Evolutionary conservation across 1,140 invertebrate genomes (phyloP), one percentile per base, ranked within the genome.

Genomic region (Akabosia matsudoensis): DNA sequence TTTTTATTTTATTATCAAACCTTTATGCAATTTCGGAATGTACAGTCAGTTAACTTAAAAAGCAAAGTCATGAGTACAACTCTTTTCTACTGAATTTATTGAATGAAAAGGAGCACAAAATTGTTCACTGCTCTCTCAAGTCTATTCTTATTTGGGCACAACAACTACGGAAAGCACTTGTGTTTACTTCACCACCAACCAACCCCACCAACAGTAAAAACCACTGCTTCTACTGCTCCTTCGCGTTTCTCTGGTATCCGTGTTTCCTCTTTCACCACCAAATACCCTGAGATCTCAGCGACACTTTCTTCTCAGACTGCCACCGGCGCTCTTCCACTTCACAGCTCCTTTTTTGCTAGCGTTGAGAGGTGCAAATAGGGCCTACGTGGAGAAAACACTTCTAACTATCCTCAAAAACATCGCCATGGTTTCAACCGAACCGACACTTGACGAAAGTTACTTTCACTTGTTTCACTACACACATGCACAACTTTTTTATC

Each of bases 311-410:
- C 64, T 75, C 74, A 75, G 74, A 75, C 74, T 75, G 74, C 74
- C 74, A 75, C 74, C 33, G 74, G 74, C 74, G 71, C 70, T 75
- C 74, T 75, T 75, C 64, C 74, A 70, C 74, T 52, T 70, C 37
- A 71, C 74, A 75, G 51, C 74, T 70, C 34, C 74, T 56, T 56
- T 45, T n/a, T 45, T 56, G n/a, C 54, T 4, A 56, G 54, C 54
- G 18, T 7, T 18, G 18, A 18, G 7, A 45, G 37, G 18, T 18
- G 37, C 37, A 45, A 18, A 45, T 7, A 45, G 7, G 37, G 18
- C 7, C 18, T 45, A 10, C 37, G 18, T 10, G 37, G 7, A 45
- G 18, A 7, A 7, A 45, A 7, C 37, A 45, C 37, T 18, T 7
- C 37, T 45, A 45, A 45, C 37, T 45, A 45, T 45, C 18, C 37